Evolutionary conservation across 2,113 vertebrate species (phyloP).

Genomic region (Takifugu bimaculatus): DNA sequence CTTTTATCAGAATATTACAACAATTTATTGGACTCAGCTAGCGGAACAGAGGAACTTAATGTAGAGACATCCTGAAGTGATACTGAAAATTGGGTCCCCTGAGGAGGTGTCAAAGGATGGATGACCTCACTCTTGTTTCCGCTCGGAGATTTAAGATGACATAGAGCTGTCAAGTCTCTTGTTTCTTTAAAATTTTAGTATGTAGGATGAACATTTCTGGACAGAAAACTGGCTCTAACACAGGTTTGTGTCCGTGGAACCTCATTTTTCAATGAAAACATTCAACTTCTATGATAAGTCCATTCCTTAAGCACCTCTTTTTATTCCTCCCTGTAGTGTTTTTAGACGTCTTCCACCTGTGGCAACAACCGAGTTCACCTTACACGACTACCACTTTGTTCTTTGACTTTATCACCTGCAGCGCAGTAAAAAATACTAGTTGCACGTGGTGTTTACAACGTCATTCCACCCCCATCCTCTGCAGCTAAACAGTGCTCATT

Average conservation of each 20-base stretch:
- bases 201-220: constrained; percentile 8
- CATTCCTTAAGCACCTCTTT: constrained; percentile 5
- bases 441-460: constrained; percentile 37
- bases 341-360: constrained; percentile 48
- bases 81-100: constrained; percentile 50
- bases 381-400: constrained; percentile 45
- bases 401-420: constrained; percentile 38
- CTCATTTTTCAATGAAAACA: neutral
- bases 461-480: neutral
- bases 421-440: constrained; percentile 17
- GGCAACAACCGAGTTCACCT: constrained; percentile 27
- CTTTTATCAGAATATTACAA: constrained; percentile 9
- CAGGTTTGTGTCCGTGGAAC: neutral
- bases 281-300: constrained; percentile 2
- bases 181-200: constrained; percentile 2
- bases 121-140: constrained; percentile 59
- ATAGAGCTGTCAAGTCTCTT: constrained; percentile 25
- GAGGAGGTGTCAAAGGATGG: constrained; percentile 42
- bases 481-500: constrained; percentile 6
- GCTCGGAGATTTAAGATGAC: constrained; percentile 43
- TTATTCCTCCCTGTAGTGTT: constrained; percentile 13
- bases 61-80: constrained; percentile 38
- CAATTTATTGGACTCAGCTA: neutral
- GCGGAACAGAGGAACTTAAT: constrained; percentile 22
- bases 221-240: neutral